Base-by-base conservation (phyloP, 2,113 vertebrate genomes). In the Fukomys damarensis region DNA sequence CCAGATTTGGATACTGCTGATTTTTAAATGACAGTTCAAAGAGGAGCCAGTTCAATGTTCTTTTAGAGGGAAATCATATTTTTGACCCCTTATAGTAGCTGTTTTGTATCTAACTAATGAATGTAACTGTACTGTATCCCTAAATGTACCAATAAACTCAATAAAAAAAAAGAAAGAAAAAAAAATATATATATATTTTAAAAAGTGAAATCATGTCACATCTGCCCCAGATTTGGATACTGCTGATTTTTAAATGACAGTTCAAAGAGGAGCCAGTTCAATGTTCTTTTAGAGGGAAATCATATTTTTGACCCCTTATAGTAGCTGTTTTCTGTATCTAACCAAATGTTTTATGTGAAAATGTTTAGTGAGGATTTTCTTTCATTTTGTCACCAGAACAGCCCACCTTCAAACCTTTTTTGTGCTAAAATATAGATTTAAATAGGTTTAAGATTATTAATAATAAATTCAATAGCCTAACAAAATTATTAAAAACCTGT, bases 1-100 rank as follows among this genome's bases (percentile, higher is more conserved):
- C n/a, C 74, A 49, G 20, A 54, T 41, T 70, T 6, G 0, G 32
- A 10, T 30, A 59, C 14, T 5, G 5, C 0, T 11, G 1, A 12
- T 74, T 87, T 92, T 86, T 17, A 72, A 95, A 56, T 54, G 63
- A 65, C 12, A 83, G 2, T 54, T 80, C 66, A 66, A 65, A 84
- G 54, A 41, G 20, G 41, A 82, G 41, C 72, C 1, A 19, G 4
- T 58, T 88, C 24, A 14, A 3, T 46, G 22, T 59, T 72, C n/a
- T 41, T 80, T 52, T 59, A 2, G n/a, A 46, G 20, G 24, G 59
- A 86, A 65, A 32, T 52, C 38, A 32, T 58, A 43, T 80, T 61
- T 59, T 16, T 30, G 28, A 46, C 16, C 26, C 14, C 7, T 20
- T n/a, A 1, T n/a, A 81, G 28, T 24, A 19, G 9, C 7, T 46